Conservation (phyloP, 1,140 invertebrate species). For the Saccostrea glomerata region DNA sequence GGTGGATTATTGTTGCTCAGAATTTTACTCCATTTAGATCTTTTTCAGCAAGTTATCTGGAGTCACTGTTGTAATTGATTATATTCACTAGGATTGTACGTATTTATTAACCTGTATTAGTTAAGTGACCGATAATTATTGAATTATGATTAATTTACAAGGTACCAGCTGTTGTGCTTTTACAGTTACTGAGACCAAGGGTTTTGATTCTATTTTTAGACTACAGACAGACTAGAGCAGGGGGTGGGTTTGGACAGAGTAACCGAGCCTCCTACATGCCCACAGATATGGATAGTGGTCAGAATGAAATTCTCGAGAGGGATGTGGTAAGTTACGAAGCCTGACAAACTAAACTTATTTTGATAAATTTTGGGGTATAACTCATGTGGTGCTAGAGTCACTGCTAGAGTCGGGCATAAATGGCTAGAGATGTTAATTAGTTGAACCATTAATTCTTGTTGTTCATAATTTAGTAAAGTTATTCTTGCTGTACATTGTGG, state of each 20-base stretch:
- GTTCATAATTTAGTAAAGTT: too few relatives aligned
- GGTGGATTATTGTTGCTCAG: background rate
- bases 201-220: background rate
- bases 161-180: background rate
- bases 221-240: constrained; percentile 4
- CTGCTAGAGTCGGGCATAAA: too few relatives aligned
- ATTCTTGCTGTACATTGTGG: too few relatives aligned
- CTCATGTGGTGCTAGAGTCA: too few relatives aligned
- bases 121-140: background rate
- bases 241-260: constrained; percentile 28
- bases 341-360: too few relatives aligned
- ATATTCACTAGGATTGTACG: background rate
- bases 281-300: constrained; percentile 61
- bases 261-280: constrained; percentile 54
- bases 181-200: background rate
- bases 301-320: constrained; percentile 77
- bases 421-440: too few relatives aligned
- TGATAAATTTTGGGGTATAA: too few relatives aligned
- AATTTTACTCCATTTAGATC: background rate
- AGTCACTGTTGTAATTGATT: background rate
- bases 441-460: too few relatives aligned
- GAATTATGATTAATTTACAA: background rate
- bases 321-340: constrained; percentile 83
- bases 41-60: background rate
- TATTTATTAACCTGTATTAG: background rate